Conservation (phyloP, 2,888 invertebrate species). For the Chymomyza amoena region DNA sequence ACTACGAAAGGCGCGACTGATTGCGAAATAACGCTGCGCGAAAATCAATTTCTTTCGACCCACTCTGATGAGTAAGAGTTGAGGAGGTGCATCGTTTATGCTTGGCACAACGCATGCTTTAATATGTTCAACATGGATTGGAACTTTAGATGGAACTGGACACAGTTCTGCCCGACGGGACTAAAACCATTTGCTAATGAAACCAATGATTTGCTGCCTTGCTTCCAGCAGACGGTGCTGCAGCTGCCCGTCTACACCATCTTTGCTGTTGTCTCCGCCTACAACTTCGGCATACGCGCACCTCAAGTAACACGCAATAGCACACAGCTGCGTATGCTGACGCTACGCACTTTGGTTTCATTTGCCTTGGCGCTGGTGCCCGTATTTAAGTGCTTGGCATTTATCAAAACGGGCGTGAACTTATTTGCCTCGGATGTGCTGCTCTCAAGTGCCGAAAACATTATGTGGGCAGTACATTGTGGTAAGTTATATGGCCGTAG, state of each 20-base stretch:
- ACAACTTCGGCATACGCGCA: conserved; percentile 86
- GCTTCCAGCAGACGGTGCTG: conserved; percentile 91
- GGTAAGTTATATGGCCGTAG: conserved; percentile 80
- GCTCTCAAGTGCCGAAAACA: conserved; percentile 84
- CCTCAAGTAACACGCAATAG: conserved; percentile 81
- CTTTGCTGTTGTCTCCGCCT: conserved; percentile 89
- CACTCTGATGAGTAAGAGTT: conserved; percentile 62
- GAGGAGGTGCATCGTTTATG: neutral
- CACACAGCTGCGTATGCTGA: conserved; percentile 83
- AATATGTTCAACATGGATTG: conserved; percentile 47
- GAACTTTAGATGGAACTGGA: conserved; percentile 83
- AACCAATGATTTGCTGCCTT: conserved; percentile 88
- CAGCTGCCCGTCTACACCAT: conserved; percentile 87
- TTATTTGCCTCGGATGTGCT: conserved; percentile 86
- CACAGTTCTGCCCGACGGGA: conserved; percentile 86
- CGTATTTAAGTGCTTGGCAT: conserved; percentile 84
- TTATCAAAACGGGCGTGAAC: conserved; percentile 80
- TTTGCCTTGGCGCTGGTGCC: conserved; percentile 84
- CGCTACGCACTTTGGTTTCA: conserved; percentile 83
- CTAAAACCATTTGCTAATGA: conserved; percentile 85
- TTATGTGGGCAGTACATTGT: conserved; percentile 91
- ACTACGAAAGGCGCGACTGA: conserved; percentile 11
- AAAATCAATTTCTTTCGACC: conserved; percentile 1
- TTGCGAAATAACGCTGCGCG: conserved; percentile 2
- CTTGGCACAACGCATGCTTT: neutral